Conservation (phyloP, 2,888 invertebrate genomes). For the Caenorhabditis imperialis region DNA sequence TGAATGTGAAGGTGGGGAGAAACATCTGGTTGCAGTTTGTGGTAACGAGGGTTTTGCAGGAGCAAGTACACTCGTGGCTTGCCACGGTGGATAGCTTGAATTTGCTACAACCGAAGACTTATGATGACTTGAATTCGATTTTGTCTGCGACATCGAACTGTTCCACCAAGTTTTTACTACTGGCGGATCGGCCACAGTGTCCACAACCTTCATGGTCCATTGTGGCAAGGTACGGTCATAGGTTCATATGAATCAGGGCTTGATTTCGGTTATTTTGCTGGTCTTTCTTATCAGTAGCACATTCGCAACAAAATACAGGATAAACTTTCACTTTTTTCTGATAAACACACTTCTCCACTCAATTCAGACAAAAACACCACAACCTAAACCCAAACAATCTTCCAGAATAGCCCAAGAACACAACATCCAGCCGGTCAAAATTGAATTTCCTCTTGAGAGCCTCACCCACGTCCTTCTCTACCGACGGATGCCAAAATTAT, state of each 20-base stretch:
- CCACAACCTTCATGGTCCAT: conserved; percentile 51
- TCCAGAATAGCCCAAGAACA: conserved; percentile 40
- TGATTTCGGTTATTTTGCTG: background rate
- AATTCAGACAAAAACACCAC: too few relatives aligned
- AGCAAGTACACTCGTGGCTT: conserved; percentile 49
- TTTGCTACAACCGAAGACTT: conserved; percentile 32
- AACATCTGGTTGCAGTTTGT: too few relatives aligned
- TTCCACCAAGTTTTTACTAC: conserved; percentile 45
- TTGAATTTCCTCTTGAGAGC: conserved; percentile 42
- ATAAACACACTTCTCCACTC: too few relatives aligned
- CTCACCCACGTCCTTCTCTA: conserved; percentile 31
- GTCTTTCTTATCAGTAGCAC: too few relatives aligned
- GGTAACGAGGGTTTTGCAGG: too few relatives aligned
- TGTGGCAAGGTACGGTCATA: conserved; percentile 47
- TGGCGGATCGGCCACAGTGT: conserved; percentile 49
- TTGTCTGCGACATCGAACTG: conserved; percentile 53
- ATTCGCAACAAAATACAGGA: too few relatives aligned
- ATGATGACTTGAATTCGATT: conserved; percentile 32
- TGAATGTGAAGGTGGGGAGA: conserved; percentile 34
- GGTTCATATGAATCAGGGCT: too few relatives aligned
- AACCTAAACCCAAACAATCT: too few relatives aligned
- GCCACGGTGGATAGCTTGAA: conserved; percentile 40
- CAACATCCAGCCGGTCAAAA: conserved; percentile 33
- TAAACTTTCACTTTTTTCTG: too few relatives aligned
- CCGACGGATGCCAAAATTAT: conserved; percentile 41